phyloP scores from a whole-genome alignment of 1,140 invertebrate species.

The Whitmania pigra region DNA sequence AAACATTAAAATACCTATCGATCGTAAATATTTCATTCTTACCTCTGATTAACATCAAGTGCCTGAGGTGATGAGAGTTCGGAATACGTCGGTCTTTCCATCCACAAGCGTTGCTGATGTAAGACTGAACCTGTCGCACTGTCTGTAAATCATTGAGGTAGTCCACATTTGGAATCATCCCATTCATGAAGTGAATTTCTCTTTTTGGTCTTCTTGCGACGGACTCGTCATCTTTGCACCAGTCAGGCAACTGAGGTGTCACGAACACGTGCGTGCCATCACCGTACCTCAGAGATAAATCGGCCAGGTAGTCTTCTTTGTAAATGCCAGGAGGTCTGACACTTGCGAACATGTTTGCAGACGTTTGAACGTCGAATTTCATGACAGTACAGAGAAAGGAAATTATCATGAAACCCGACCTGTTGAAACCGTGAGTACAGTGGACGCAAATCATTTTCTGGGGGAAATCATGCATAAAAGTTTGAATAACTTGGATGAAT shows the following conservation, averaged over 20 bases:
- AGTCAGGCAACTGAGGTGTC: constrained; percentile 63
- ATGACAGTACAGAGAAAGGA: constrained; percentile 73
- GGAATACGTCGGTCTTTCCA: constrained; percentile 75
- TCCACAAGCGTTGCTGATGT: constrained; percentile 64
- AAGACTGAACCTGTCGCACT: constrained; percentile 57
- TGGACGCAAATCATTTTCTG: constrained; percentile 57
- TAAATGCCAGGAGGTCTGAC: constrained; percentile 55
- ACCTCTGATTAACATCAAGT: constrained; percentile 85
- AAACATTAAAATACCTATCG: constrained; percentile 89
- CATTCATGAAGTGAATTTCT: constrained; percentile 33
- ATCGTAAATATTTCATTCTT: constrained; percentile 76
- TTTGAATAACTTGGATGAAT: background rate
- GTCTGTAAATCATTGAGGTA: constrained; percentile 45
- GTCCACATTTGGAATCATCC: constrained; percentile 36
- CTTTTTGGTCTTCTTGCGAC: constrained; percentile 36
- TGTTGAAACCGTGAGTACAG: constrained; percentile 97
- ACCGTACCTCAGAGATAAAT: constrained; percentile 57
- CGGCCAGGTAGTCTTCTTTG: constrained; percentile 53
- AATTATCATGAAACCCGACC: constrained; percentile 83
- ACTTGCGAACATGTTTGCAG: constrained; percentile 11
- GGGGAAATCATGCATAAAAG: background rate
- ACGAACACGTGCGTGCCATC: constrained; percentile 56
- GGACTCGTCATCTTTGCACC: constrained; percentile 53
- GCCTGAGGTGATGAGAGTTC: constrained; percentile 86
- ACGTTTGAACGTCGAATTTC: constrained; percentile 34